phyloP scores from a whole-genome alignment of 2,113 vertebrate genomes.

The Labrus mixtus region DNA sequence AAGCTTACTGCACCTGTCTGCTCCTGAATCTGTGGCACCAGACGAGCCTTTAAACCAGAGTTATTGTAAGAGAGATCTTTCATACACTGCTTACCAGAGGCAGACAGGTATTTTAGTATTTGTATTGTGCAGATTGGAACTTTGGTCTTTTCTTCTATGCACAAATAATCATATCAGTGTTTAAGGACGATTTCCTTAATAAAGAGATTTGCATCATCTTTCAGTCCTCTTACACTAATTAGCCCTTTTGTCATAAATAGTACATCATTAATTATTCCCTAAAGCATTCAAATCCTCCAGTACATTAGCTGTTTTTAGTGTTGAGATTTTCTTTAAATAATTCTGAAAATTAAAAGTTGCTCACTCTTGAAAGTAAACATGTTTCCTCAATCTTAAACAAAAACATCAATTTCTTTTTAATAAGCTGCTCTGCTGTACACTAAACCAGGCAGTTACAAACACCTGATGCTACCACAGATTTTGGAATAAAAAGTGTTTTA shows the following conservation, averaged over 20 bases:
- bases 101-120: background rate
- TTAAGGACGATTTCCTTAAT: no score
- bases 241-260: no score
- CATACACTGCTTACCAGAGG: background rate
- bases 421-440: background rate
- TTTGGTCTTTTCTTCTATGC: background rate
- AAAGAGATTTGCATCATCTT: no score
- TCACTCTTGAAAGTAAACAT: background rate
- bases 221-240: no score
- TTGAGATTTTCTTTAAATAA: no score
- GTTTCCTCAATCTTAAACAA: background rate
- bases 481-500: conserved; percentile 43
- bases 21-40: conserved; percentile 14
- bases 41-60: background rate
- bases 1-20: conserved; percentile 48
- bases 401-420: background rate
- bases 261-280: no score
- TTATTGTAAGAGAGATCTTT: conserved; percentile 2
- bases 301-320: no score
- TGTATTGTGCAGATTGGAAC: background rate
- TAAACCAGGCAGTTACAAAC: background rate
- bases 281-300: no score
- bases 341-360: background rate
- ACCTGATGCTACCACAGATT: background rate
- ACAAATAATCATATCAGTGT: no score